Evolutionary conservation across 92 coral and sea anemone genomes (phyloP).

Genomic region (Diadumene lineata): DNA sequence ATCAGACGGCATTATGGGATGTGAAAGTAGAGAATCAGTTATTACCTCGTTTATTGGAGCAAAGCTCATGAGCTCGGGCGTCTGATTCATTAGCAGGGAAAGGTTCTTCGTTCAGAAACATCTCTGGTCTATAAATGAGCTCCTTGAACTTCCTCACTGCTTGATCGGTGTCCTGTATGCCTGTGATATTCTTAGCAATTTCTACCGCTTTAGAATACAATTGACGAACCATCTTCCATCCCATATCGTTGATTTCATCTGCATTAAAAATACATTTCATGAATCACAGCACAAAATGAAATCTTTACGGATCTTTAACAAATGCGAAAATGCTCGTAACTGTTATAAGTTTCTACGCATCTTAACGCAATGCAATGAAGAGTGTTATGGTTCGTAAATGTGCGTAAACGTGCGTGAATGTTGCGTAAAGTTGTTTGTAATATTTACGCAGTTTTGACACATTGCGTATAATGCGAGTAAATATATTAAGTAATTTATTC

Average conservation of each 20-base stretch:
- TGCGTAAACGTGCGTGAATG: too few relatives aligned
- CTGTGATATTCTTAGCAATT: conserved; percentile 49
- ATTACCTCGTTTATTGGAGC: conserved; percentile 32
- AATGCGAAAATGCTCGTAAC: too few relatives aligned
- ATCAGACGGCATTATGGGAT: too few relatives aligned
- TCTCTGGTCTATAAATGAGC: conserved; percentile 33
- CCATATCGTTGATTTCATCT: conserved; percentile 48
- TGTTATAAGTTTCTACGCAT: too few relatives aligned
- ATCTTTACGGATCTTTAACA: too few relatives aligned
- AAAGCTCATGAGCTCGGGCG: conserved; percentile 37
- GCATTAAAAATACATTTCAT: neutral
- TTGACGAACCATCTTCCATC: conserved; percentile 53
- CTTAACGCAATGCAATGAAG: too few relatives aligned
- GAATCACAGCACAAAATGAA: neutral
- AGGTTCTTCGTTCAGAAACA: conserved; percentile 53
- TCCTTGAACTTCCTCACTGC: conserved; percentile 49
- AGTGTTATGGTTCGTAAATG: too few relatives aligned
- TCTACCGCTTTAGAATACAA: conserved; percentile 42
- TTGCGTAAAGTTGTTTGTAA: too few relatives aligned
- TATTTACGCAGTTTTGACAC: too few relatives aligned
- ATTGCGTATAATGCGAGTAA: too few relatives aligned
- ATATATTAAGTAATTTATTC: too few relatives aligned
- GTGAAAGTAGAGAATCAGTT: neutral
- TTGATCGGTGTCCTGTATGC: conserved; percentile 26
- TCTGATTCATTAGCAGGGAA: conserved; percentile 64